A percentile compares a stretch with the other conserved stretches of the same genome.
Conservation (phyloP, 2,797 vertebrate species). For the Manis javanica region DNA sequence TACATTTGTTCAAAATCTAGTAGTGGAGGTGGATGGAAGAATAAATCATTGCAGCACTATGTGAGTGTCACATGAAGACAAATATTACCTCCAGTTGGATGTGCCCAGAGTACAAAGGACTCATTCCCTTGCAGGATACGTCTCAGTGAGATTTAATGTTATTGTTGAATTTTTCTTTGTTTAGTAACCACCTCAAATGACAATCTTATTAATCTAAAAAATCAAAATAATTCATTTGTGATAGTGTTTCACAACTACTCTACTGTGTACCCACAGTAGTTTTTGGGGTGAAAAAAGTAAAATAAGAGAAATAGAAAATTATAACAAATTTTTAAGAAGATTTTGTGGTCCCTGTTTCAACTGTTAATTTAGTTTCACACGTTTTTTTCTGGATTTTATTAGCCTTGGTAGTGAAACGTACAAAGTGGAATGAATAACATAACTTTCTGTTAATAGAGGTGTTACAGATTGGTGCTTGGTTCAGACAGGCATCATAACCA, state of each 20-base stretch:
- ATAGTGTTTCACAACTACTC: not conserved
- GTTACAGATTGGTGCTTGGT: not conserved
- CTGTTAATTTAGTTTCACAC: slow-evolving; percentile 6
- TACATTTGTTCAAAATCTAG: not conserved
- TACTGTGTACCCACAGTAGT: not conserved
- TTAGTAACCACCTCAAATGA: not conserved
- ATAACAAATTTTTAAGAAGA: not conserved
- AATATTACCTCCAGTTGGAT: not conserved
- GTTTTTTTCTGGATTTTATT: not conserved
- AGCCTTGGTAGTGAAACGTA: not conserved
- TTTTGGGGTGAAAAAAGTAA: not conserved
- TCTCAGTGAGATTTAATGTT: not conserved
- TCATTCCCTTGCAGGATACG: not conserved
- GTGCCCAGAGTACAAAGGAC: not conserved
- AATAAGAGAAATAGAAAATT: not conserved
- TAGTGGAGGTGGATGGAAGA: not conserved
- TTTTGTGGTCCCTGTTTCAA: not conserved
- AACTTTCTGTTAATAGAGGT: not conserved
- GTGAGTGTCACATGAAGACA: not conserved
- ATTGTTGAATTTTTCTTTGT: not conserved
- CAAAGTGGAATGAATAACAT: not conserved
- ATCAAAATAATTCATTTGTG: not conserved
- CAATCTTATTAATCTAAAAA: not conserved
- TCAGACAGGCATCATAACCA: not conserved
- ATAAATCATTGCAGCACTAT: not conserved